Conservation (phyloP, 2,113 vertebrate genomes). For the Blennius ocellaris region DNA sequence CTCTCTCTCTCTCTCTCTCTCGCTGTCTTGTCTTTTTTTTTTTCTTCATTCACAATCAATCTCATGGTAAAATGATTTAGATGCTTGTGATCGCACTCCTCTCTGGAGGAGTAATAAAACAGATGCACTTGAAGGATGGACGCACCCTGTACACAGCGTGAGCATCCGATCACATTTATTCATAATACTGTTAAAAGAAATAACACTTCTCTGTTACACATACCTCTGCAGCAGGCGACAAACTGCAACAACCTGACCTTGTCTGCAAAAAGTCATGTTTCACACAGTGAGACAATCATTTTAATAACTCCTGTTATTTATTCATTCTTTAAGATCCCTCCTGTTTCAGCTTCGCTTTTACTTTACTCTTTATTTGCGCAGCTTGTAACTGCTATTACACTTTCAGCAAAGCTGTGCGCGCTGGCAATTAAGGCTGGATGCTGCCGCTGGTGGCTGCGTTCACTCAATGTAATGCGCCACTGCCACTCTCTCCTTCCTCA, state of each 20-base stretch:
- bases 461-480: conserved; percentile 70
- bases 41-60: conserved; percentile 53
- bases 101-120: conserved; percentile 33
- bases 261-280: too few relatives aligned
- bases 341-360: conserved; percentile 21
- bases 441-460: conserved; percentile 47
- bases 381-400: conserved; percentile 53
- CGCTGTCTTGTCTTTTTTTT: too few relatives aligned
- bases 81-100: conserved; percentile 63
- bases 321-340: conserved; percentile 18
- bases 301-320: conserved; percentile 29
- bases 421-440: conserved; percentile 35
- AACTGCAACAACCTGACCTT: neutral
- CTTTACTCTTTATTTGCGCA: conserved; percentile 32
- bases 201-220: conserved; percentile 10
- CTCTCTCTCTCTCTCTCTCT: conserved; percentile 52
- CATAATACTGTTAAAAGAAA: conserved; percentile 29
- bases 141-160: conserved; percentile 4
- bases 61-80: conserved; percentile 71
- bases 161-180: conserved; percentile 16
- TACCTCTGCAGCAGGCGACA: neutral
- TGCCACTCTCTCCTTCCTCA: conserved; percentile 79
- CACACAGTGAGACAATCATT: conserved; percentile 17
- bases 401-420: conserved; percentile 50
- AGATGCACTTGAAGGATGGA: conserved; percentile 38